Conservation (phyloP, 2,797 vertebrate genomes). For the Hylomyscus alleni region DNA sequence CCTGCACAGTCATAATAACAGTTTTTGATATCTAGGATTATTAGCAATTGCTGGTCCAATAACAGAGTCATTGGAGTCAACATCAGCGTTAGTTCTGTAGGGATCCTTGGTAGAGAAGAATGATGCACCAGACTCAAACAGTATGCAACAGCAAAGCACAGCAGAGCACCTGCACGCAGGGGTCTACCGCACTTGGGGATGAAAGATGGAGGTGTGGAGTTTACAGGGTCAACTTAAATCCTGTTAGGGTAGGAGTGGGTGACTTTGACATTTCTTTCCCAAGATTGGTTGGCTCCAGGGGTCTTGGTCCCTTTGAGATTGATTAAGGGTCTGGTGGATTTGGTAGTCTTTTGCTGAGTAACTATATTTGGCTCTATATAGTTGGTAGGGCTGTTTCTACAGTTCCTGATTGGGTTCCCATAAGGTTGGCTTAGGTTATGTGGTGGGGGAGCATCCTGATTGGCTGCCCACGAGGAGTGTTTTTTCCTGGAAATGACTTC, state of each 20-base stretch:
- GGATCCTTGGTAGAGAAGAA: background rate
- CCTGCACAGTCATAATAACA: background rate
- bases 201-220: background rate
- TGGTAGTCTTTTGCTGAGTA: background rate
- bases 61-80: background rate
- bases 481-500: background rate
- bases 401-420: background rate
- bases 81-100: background rate
- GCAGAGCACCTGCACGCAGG: background rate
- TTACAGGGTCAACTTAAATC: background rate
- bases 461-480: background rate
- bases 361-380: background rate
- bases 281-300: background rate
- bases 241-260: background rate
- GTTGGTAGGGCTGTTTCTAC: background rate
- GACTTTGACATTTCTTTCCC: background rate
- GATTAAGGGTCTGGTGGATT: background rate
- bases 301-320: background rate
- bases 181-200: background rate
- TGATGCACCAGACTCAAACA: background rate
- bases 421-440: background rate
- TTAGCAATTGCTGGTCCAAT: background rate
- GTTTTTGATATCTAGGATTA: background rate
- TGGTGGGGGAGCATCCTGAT: background rate
- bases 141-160: background rate